Conservation (phyloP, 2,113 vertebrate genomes). For the Helogale parvula region DNA sequence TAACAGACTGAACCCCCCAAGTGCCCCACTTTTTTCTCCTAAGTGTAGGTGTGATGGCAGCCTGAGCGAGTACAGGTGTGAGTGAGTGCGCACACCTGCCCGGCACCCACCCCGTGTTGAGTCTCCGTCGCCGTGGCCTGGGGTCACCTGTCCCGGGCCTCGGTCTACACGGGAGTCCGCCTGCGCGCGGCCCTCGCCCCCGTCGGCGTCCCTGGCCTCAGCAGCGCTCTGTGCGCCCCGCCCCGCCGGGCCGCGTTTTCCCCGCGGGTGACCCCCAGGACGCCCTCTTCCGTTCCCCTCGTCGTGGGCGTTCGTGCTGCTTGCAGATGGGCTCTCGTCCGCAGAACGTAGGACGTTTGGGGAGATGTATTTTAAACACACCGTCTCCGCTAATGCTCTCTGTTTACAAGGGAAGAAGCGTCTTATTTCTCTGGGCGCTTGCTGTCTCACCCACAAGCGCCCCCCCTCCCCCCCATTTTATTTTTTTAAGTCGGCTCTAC, state of each 20-base stretch:
- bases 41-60: neutral
- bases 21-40: neutral
- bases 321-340: neutral
- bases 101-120: no score
- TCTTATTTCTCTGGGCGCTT: neutral
- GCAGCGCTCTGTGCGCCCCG: no score
- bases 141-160: neutral
- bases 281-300: neutral
- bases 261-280: neutral
- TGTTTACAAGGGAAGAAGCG: neutral
- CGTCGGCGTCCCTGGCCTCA: neutral
- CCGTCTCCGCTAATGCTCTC: neutral
- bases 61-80: neutral
- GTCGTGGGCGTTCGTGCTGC: neutral
- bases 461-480: neutral
- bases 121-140: neutral
- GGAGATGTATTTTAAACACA: neutral
- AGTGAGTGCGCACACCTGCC: neutral
- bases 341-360: neutral
- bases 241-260: neutral
- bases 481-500: neutral
- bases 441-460: neutral
- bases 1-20: no score
- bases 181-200: rapidly evolving
- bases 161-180: neutral